Conservation (phyloP, 1,140 invertebrate genomes). For the Drosophila lowei region DNA sequence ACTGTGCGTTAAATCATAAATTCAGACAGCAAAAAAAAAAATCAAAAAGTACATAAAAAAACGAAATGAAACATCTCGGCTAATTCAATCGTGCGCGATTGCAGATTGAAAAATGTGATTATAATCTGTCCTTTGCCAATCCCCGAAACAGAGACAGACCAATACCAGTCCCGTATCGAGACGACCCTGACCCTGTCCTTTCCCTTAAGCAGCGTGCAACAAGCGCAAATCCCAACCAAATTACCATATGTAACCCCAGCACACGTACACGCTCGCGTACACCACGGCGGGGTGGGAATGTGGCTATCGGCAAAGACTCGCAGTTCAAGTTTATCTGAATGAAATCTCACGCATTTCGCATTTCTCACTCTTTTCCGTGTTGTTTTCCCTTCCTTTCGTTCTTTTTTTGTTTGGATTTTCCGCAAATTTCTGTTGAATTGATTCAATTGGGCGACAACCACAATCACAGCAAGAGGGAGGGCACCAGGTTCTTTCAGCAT, state of each 20-base stretch:
- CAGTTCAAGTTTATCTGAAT: constrained; percentile 8
- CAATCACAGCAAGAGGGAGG: constrained; percentile 23
- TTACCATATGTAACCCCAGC: constrained; percentile 68
- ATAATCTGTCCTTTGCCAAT: constrained; percentile 38
- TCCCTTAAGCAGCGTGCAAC: constrained; percentile 30
- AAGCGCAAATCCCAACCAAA: constrained; percentile 43
- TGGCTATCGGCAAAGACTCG: background rate
- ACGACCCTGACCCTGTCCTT: constrained; percentile 6
- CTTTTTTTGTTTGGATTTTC: constrained; percentile 5
- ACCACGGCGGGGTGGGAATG: constrained; percentile 25
- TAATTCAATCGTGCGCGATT: constrained; percentile 49
- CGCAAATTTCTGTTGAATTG: constrained; percentile 62
- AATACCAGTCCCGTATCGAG: background rate
- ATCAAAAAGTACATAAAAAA: constrained; percentile 1
- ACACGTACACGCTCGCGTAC: constrained; percentile 18
- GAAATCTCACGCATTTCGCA: constrained; percentile 47
- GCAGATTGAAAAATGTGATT: constrained; percentile 61
- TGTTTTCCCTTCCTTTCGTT: constrained; percentile 9
- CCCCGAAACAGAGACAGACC: too few species aligned
- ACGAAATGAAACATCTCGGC: constrained; percentile 39
- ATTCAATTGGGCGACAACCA: constrained; percentile 34
- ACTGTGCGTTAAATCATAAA: constrained; percentile 30
- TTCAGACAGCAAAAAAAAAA: constrained; percentile 21
- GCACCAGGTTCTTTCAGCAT: constrained; percentile 1
- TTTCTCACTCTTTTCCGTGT: constrained; percentile 28